Percentiles rank a stretch among this genome's conserved stretches.
Evolutionary conservation across 2,113 vertebrate species (phyloP).

Genomic region (Tyrannus savana): DNA sequence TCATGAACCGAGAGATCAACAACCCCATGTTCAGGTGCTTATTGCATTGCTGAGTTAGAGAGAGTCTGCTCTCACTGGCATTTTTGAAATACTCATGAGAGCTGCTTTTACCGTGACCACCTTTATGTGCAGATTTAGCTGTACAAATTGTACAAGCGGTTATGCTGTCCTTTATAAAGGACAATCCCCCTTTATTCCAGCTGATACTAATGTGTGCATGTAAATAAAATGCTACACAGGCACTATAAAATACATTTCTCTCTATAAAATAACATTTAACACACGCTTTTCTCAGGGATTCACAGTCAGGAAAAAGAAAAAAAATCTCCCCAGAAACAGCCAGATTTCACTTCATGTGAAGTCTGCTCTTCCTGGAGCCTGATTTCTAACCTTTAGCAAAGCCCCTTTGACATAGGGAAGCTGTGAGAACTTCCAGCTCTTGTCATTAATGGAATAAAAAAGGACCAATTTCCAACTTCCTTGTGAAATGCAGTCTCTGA

Average conservation of each 20-base stretch:
- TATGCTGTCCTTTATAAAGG: neutral
- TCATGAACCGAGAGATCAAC: conserved; percentile 99
- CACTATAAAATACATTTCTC: neutral
- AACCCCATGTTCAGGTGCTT: conserved; percentile 97
- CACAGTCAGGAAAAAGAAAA: neutral
- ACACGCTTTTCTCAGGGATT: neutral
- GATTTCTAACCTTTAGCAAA: neutral
- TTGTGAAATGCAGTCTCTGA: neutral
- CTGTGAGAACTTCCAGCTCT: neutral
- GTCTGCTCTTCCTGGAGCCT: neutral
- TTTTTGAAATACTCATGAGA: neutral
- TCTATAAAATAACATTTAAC: neutral
- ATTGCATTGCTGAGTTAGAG: neutral
- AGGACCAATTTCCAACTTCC: neutral
- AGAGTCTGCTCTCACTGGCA: neutral
- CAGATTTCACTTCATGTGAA: neutral
- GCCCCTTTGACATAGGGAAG: neutral
- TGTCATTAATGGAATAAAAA: neutral
- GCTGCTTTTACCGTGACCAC: neutral
- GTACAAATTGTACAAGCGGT: too few species aligned
- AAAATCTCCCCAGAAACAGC: accelerated
- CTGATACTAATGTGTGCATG: neutral
- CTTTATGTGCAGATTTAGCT: neutral
- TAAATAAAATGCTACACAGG: neutral
- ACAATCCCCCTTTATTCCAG: neutral